Conservation (phyloP, 1,140 invertebrate species). For the Caenorhabditis inopinata region DNA sequence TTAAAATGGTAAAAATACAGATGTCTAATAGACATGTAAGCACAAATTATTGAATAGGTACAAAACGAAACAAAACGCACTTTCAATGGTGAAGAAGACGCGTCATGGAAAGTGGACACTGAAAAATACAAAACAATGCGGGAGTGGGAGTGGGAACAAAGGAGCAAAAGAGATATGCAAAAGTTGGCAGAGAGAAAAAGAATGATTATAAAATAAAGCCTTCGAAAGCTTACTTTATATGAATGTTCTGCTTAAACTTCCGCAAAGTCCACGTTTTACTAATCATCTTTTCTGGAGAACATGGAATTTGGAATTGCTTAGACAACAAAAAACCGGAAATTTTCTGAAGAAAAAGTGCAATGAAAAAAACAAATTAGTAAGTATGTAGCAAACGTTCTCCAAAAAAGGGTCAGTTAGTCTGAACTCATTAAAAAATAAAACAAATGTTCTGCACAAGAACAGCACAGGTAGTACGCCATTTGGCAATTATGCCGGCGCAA, state of each 20-base stretch:
- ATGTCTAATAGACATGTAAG: not conserved
- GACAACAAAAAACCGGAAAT: not conserved
- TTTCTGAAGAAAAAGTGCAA: constrained; percentile 2
- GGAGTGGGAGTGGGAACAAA: not conserved
- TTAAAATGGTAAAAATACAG: not conserved
- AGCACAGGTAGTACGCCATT: too few species aligned
- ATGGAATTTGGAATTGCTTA: not conserved
- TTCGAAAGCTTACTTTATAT: not conserved
- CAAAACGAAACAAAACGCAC: not conserved
- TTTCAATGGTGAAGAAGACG: not conserved
- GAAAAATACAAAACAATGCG: not conserved
- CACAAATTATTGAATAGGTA: not conserved
- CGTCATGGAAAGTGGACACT: constrained; percentile 29
- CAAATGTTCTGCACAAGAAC: too few species aligned
- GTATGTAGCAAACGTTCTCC: not conserved
- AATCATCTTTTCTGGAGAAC: not conserved
- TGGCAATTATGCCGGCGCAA: too few species aligned
- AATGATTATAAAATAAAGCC: not conserved
- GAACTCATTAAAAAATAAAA: too few species aligned
- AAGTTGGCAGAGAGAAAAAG: not conserved
- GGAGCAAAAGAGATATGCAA: not conserved
- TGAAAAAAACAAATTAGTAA: not conserved
- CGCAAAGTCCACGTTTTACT: too few species aligned
- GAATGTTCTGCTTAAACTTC: too few species aligned
- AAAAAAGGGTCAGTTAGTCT: not conserved